Evolutionary conservation across 2,888 invertebrate genomes (phyloP), one percentile per base, ranked within the genome.

Genomic region (Pantelozetes paolii): DNA sequence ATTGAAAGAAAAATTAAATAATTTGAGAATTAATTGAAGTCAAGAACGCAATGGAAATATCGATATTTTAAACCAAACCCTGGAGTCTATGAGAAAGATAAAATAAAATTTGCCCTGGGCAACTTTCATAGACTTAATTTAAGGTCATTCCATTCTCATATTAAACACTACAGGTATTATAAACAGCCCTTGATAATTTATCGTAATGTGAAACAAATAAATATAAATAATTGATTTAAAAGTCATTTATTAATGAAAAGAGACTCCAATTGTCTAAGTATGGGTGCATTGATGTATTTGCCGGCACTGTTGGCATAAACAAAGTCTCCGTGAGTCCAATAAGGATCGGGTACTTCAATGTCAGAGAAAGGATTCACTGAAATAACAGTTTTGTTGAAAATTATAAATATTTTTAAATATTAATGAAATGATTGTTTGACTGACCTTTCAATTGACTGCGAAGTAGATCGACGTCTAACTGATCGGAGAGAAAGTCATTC

Each of bases 241-340:
- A 36, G 36, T 36, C 36, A 36, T 8, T 36, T 36, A 36, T 36
- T 9, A 9, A 36, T 36, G 2, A 45, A 15, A 11, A 54, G 26
- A 26, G 54, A 54, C 26, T 54, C 9, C 2, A 54, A 11, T 18
- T 20, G 2, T 36, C 11, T 67, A 42, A 67, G 67, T 20, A 67
- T 42, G 1, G 15, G 23, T 67, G 20, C n/a, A 23, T 67, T 67
- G 20, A 67, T 42, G 20, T 67, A 67, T 23, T 40, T 36, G 1
- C 67, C 67, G 13, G 30, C 42, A 42, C 13, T 28, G 20, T 36
- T n/a, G 23, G 42, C 50, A 11, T 45, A 72, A 9, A 64, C 15
- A 26, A 72, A 72, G 64, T 72, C 72, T 45, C 45, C 45, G 45
- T 72, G 72, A 28, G 72, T 62, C 72, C 72, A 72, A 28, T 42